Evolutionary conservation across 2,113 vertebrate species (phyloP).

Genomic region (Antennarius striatus): DNA sequence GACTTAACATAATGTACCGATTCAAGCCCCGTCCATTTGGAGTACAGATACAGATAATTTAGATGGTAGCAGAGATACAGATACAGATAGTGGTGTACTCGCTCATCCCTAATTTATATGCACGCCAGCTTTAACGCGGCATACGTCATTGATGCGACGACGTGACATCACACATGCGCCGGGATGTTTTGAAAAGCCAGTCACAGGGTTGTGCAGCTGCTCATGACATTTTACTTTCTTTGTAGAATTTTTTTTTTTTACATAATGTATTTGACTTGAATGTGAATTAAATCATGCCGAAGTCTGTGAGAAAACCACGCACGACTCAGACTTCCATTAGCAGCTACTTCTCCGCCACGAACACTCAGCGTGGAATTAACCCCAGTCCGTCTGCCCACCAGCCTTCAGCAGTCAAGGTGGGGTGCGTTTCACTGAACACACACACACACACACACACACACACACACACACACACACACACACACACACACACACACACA

Average conservation of each 20-base stretch:
- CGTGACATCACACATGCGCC: conserved; percentile 48
- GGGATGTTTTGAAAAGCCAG: conserved; percentile 45
- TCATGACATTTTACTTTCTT: fast-evolving
- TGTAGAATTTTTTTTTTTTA: background rate
- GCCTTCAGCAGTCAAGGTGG: conserved; percentile 61
- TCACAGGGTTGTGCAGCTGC: background rate
- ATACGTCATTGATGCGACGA: conserved; percentile 43
- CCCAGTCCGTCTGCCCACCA: conserved; percentile 21
- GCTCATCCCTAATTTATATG: no score
- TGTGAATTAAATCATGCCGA: conserved; percentile 56
- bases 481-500: background rate
- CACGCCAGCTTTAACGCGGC: no score
- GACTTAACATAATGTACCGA: no score
- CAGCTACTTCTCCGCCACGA: conserved; percentile 74
- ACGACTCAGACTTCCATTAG: conserved; percentile 79
- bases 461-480: background rate
- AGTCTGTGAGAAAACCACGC: conserved; percentile 66
- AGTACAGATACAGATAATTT: no score
- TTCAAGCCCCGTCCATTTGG: no score
- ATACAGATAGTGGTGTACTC: no score
- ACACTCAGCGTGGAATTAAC: conserved; percentile 30
- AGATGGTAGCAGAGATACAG: no score
- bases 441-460: background rate
- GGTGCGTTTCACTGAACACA: background rate
- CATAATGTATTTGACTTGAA: background rate